Percentiles rank a stretch among this genome's conserved stretches.
These are phyloP conservation scores for Helostoma temminkii DNA, from an alignment of 2,797 vertebrate genomes.

Conservation along the genomic window DNA sequence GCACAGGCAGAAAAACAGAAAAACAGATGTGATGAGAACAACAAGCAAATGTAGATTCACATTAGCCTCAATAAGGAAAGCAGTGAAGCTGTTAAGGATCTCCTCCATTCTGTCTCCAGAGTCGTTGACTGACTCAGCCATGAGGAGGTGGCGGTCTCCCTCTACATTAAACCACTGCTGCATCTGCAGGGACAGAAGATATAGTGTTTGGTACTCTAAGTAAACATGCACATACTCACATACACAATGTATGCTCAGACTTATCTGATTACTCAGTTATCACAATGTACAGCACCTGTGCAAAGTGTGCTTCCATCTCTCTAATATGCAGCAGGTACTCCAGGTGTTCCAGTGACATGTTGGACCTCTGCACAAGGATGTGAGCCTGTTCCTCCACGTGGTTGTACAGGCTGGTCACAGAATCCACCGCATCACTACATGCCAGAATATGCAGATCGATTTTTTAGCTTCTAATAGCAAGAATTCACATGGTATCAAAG, in stretches of 20 bases:
- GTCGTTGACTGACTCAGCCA: slow-evolving; percentile 80
- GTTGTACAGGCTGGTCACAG: slow-evolving; percentile 87
- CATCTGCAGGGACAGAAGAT: slow-evolving; percentile 78
- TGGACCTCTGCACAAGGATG: slow-evolving; percentile 89
- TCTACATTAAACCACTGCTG: slow-evolving; percentile 89
- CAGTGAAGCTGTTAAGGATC: slow-evolving; percentile 81
- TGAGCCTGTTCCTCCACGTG: slow-evolving; percentile 93
- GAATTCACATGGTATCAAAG: neutral
- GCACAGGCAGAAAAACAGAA: neutral
- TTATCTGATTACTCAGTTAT: too few species aligned
- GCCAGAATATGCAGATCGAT: neutral
- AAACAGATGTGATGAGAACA: neutral
- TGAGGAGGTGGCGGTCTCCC: slow-evolving; percentile 84
- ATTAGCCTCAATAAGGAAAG: slow-evolving; percentile 89
- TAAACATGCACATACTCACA: neutral
- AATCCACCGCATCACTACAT: slow-evolving; percentile 86
- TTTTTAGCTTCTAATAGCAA: neutral
- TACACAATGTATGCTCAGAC: neutral
- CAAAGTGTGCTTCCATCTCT: slow-evolving; percentile 86
- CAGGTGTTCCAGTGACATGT: slow-evolving; percentile 88
- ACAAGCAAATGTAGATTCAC: slow-evolving; percentile 74
- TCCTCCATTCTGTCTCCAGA: slow-evolving; percentile 81
- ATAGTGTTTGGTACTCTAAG: slow-evolving; percentile 42
- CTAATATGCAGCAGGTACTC: slow-evolving; percentile 86
- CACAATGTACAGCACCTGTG: slow-evolving; percentile 79